phyloP scores from a whole-genome alignment of 2,113 vertebrate genomes.

The Thinocorus orbignyianus region DNA sequence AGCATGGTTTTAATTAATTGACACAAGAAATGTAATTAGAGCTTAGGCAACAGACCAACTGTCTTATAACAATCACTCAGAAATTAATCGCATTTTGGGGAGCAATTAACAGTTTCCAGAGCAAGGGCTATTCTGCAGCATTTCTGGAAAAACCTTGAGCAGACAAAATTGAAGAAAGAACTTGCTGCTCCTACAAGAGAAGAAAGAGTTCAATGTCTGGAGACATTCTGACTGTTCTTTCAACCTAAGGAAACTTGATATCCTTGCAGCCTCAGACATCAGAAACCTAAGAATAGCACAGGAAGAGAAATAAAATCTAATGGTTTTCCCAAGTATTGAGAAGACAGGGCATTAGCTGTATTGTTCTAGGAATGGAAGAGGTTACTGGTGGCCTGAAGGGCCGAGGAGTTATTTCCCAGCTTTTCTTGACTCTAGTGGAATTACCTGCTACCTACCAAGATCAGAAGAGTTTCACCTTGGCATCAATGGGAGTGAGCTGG shows the following conservation, averaged over 20 bases:
- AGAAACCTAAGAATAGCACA: neutral
- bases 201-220: neutral
- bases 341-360: neutral
- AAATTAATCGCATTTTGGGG: neutral
- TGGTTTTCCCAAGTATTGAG: neutral
- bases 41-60: neutral
- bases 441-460: neutral
- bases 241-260: neutral
- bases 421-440: neutral
- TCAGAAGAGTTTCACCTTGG: neutral
- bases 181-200: neutral
- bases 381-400: neutral
- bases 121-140: neutral
- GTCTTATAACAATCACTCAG: neutral
- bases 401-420: neutral
- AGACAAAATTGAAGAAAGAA: neutral
- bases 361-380: neutral
- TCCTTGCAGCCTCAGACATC: neutral
- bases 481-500: accelerated
- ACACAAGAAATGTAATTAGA: conserved; percentile 58
- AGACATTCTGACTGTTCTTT: neutral
- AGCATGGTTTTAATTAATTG: conserved; percentile 72
- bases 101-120: neutral
- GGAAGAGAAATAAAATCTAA: neutral
- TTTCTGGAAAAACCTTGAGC: neutral